These are phyloP conservation scores for Dendrolimus kikuchii DNA, from an alignment of 1,140 invertebrate species.

Conservation along the genomic window DNA sequence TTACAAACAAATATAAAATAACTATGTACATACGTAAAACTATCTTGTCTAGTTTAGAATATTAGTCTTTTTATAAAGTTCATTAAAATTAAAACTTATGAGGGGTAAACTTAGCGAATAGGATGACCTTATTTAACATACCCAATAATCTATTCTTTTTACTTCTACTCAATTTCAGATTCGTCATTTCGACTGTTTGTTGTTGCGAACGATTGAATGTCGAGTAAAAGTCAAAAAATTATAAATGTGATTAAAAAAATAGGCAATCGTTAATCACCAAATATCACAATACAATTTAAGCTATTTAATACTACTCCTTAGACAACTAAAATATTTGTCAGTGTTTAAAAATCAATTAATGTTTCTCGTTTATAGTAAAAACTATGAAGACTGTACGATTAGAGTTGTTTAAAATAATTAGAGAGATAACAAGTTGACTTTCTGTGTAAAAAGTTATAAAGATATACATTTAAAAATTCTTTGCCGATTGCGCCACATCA, in stretches of 20 bases:
- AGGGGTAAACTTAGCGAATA: not conserved
- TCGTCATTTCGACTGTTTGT: not conserved
- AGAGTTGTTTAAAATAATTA: too few species aligned
- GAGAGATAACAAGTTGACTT: too few species aligned
- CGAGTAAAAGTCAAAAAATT: constrained; percentile 25
- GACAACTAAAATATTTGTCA: too few species aligned
- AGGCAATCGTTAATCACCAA: not conserved
- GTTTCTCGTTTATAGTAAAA: too few species aligned
- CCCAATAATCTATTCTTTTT: constrained; percentile 9
- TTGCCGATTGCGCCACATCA: too few species aligned
- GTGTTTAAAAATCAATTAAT: too few species aligned
- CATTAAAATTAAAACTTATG: not conserved
- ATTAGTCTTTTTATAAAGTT: too few species aligned
- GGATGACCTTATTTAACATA: constrained; percentile 1
- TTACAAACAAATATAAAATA: not conserved
- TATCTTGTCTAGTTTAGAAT: too few species aligned
- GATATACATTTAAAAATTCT: too few species aligned
- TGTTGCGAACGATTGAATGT: not conserved
- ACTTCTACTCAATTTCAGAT: constrained; percentile 18
- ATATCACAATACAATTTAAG: constrained; percentile 15
- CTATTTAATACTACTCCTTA: too few species aligned
- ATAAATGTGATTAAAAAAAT: constrained; percentile 3
- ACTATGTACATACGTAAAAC: not conserved
- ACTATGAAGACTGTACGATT: too few species aligned
- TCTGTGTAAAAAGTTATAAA: too few species aligned